Conservation (phyloP, 2,113 vertebrate genomes). For the Aleadryas rufinucha region DNA sequence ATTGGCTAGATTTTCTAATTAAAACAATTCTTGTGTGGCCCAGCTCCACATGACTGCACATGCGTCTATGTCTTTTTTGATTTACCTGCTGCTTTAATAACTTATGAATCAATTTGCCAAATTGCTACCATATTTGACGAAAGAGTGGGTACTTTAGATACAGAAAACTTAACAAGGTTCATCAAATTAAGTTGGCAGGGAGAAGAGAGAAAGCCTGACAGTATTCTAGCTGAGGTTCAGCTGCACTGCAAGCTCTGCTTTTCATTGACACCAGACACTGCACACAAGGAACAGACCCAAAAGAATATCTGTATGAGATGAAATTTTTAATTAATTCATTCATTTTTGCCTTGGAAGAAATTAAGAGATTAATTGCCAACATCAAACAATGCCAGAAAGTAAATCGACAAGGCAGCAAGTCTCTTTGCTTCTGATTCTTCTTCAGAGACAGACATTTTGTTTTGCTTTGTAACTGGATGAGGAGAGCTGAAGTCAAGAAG, state of each 20-base stretch:
- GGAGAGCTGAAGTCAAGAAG: not conserved
- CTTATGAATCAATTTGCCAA: not conserved
- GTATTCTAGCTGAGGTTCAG: not conserved
- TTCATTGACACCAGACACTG: not conserved
- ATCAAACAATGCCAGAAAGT: not conserved
- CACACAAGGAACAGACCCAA: not conserved
- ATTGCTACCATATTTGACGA: not conserved
- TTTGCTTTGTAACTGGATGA: not conserved
- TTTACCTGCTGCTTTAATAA: not conserved
- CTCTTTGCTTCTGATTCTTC: not conserved
- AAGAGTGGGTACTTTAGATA: not conserved
- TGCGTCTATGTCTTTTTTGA: fast-evolving
- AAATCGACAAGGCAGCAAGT: not conserved
- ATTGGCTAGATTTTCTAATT: not conserved
- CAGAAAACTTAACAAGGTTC: not conserved
- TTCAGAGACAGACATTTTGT: not conserved
- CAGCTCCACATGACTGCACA: fast-evolving
- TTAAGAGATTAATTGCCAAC: not conserved
- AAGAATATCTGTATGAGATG: fast-evolving
- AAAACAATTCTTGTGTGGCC: not conserved
- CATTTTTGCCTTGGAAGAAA: not conserved
- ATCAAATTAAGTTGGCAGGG: not conserved
- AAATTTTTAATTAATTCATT: not conserved
- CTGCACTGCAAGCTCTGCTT: not conserved
- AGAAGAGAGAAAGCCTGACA: not conserved